These are phyloP conservation scores for Trichonephila inaurata DNA, from an alignment of 1,140 invertebrate genomes.

Conservation along the genomic window DNA sequence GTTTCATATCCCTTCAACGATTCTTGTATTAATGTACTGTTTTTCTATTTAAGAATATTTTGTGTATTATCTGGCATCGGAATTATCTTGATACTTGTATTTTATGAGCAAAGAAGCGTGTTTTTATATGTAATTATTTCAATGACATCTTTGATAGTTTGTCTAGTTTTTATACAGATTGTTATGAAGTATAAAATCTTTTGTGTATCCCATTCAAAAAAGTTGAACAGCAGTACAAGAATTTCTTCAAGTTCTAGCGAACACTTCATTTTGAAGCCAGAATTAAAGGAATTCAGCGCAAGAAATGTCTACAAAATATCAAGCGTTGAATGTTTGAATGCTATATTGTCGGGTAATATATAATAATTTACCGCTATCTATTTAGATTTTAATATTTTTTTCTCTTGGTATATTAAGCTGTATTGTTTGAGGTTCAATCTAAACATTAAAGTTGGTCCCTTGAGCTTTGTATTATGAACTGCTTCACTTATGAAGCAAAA, in stretches of 20 bases:
- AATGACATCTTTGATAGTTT: background rate
- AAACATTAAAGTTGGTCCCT: too few relatives aligned
- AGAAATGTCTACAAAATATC: background rate
- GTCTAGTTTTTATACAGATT: background rate
- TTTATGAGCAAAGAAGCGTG: background rate
- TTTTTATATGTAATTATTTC: background rate
- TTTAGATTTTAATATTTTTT: too few relatives aligned
- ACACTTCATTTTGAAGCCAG: background rate
- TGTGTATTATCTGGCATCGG: background rate
- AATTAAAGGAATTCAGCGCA: background rate
- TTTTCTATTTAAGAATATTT: background rate
- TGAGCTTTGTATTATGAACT: too few relatives aligned
- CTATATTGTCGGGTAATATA: too few relatives aligned
- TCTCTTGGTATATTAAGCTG: too few relatives aligned
- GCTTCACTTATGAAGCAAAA: too few relatives aligned
- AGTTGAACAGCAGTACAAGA: background rate
- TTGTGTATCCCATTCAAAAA: background rate
- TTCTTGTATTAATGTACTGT: background rate
- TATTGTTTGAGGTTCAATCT: too few relatives aligned
- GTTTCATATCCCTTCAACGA: background rate
- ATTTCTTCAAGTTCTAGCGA: background rate
- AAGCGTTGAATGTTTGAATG: background rate
- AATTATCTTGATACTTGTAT: background rate
- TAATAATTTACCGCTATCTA: too few relatives aligned
- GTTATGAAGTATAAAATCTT: background rate